phyloP scores from a whole-genome alignment of 2,888 invertebrate genomes.

The Meliscaeva auricollis region DNA sequence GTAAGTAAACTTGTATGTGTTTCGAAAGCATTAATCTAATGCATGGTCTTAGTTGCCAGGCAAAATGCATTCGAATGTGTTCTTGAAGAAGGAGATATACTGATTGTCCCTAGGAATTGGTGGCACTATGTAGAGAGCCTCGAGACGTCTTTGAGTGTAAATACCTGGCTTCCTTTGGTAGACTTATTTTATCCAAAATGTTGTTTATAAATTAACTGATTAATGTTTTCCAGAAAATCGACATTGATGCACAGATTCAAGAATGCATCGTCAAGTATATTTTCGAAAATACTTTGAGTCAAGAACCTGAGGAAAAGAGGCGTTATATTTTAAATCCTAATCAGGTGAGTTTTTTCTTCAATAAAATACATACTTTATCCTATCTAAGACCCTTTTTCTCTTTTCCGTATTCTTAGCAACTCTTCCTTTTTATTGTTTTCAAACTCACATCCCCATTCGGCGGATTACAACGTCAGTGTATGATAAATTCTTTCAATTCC shows the following conservation, averaged over 20 bases:
- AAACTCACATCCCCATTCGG: too few relatives aligned
- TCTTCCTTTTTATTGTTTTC: too few relatives aligned
- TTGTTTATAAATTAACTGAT: not conserved
- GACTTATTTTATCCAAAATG: constrained; percentile 75
- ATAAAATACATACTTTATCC: too few relatives aligned
- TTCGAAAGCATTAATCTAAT: not conserved
- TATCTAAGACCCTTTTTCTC: too few relatives aligned
- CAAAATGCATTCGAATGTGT: constrained; percentile 85
- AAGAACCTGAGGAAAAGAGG: constrained; percentile 85
- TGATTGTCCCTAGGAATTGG: constrained; percentile 96
- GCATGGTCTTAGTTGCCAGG: constrained; percentile 16
- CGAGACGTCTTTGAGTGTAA: constrained; percentile 88
- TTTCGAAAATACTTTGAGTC: constrained; percentile 86
- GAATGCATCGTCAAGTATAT: constrained; percentile 89
- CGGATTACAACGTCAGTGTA: too few relatives aligned
- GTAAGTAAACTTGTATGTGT: constrained; percentile 78
- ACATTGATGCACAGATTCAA: constrained; percentile 80
- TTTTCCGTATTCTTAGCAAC: too few relatives aligned
- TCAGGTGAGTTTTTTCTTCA: constrained; percentile 84
- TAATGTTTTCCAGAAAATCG: constrained; percentile 76
- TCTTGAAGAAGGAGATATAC: constrained; percentile 92
- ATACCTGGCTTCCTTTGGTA: constrained; percentile 91
- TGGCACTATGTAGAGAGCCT: constrained; percentile 98
- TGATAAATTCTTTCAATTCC: too few relatives aligned
- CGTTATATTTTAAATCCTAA: constrained; percentile 88